Evolutionary conservation across 2,797 vertebrate genomes (phyloP).

Genomic region (Selene dorsalis): DNA sequence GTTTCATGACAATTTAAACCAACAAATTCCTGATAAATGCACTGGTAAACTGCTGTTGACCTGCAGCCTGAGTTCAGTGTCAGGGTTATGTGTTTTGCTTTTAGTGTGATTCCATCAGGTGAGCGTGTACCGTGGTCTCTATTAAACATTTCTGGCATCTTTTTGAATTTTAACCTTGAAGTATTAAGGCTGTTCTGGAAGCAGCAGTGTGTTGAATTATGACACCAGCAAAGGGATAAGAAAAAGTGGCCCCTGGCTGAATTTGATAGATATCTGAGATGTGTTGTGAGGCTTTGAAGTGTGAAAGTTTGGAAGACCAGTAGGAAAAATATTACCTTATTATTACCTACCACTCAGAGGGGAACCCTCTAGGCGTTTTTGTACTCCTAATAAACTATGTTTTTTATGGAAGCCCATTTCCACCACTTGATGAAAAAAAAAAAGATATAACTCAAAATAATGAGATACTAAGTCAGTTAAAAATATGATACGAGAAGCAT

Average conservation of each 20-base stretch:
- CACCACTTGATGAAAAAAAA: too few species aligned
- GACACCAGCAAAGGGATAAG: not conserved
- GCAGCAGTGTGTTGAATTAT: not conserved
- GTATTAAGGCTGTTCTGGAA: not conserved
- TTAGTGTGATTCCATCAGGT: not conserved
- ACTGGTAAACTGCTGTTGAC: not conserved
- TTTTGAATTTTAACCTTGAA: not conserved
- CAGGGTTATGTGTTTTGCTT: not conserved
- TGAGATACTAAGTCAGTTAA: too few species aligned
- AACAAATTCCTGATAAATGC: not conserved
- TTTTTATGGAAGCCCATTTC: too few species aligned
- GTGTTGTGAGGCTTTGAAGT: conserved; percentile 1
- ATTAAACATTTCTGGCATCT: not conserved
- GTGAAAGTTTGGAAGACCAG: conserved; percentile 4
- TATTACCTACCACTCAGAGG: too few species aligned
- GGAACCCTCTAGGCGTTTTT: too few species aligned
- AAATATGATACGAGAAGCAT: not conserved
- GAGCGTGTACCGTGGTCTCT: not conserved
- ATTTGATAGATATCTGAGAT: not conserved
- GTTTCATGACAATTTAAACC: too few species aligned
- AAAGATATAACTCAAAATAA: too few species aligned
- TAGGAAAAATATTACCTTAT: not conserved
- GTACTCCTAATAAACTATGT: not conserved
- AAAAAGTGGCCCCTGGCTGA: not conserved
- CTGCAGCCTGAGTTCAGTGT: not conserved